Evolutionary conservation across 1,140 invertebrate species (phyloP).

Genomic region (Halesus radiatus): DNA sequence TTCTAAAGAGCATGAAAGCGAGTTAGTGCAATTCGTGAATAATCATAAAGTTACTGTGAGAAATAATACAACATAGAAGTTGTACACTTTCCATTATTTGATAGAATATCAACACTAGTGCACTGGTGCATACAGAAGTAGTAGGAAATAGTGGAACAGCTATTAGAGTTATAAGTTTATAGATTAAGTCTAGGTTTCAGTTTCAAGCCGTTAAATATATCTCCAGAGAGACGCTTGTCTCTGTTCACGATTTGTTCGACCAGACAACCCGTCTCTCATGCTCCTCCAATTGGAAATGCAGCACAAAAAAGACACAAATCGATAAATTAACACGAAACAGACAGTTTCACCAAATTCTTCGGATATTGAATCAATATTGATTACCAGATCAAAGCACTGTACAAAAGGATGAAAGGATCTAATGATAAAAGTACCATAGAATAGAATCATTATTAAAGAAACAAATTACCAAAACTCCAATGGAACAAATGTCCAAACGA

Average conservation of each 20-base stretch:
- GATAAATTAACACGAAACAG: slow-evolving; percentile 3
- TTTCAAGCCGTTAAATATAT: slow-evolving; percentile 2
- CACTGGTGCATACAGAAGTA: slow-evolving; percentile 42
- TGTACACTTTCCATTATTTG: slow-evolving; percentile 3
- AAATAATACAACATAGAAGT: too few species aligned
- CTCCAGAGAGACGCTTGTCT: background rate
- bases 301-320: slow-evolving; percentile 47
- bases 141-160: slow-evolving; percentile 24
- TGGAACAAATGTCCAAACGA: too few species aligned
- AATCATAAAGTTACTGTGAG: slow-evolving; percentile 31
- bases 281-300: slow-evolving; percentile 57
- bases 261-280: slow-evolving; percentile 55
- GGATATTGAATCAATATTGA: too few species aligned
- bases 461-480: too few species aligned
- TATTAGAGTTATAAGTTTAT: background rate
- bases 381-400: too few species aligned
- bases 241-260: slow-evolving; percentile 34
- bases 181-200: slow-evolving; percentile 5
- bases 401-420: too few species aligned
- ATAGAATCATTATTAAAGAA: too few species aligned
- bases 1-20: slow-evolving; percentile 57
- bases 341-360: background rate
- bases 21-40: slow-evolving; percentile 46
- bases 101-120: slow-evolving; percentile 31
- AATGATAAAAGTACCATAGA: too few species aligned